Evolutionary conservation across 2,888 invertebrate genomes (phyloP), one percentile per base, ranked within the genome.

Genomic region (Cordilura impudica): DNA sequence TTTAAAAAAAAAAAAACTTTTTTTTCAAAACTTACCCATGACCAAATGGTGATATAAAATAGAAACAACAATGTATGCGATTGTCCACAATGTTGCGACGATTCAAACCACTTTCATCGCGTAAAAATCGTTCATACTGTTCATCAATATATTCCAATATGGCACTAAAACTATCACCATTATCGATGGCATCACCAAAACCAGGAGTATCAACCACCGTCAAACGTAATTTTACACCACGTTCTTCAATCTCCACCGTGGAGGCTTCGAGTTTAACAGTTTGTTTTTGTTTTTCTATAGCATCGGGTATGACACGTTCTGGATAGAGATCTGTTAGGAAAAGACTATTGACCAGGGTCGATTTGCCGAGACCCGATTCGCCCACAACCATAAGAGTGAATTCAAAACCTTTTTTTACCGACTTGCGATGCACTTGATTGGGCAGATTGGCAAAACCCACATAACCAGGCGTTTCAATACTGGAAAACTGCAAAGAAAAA

Each of bases 301-400:
- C 97, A 91, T 95, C 95, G 65, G 96, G 96, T 84, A 97, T 94
- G 60, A 95, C 93, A 88, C 98, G 92, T 90, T 98, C 98, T 35
- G 97, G 97, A 90, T 98, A 98, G 74, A 98, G 91, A 90, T 98
- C 98, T 45, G 97, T 98, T 74, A 98, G 91, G 89, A 98, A 98
- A 71, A 98, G 91, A 79, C 97, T 97, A 90, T 98, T 98, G 60
- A 98, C 97, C 56, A 98, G 91, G 0, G 98, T 98, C 0, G 98
- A 98, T 91, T 98, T 98, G 35, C 98, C 98, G 43, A 98, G 91
- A 0, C 98, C 97, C 83, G 94, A 94, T 86, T 96, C 95, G 39
- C 97, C 97, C 7, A 97, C 98, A 69, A 98, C 98, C 98, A 98
- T 98, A 10, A 98, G 91, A 0, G 98, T 98, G 89, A 98, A 98